Evolutionary conservation across 1,140 invertebrate genomes (phyloP), one percentile per base, ranked within the genome.

Genomic region (Liolophura sinensis): DNA sequence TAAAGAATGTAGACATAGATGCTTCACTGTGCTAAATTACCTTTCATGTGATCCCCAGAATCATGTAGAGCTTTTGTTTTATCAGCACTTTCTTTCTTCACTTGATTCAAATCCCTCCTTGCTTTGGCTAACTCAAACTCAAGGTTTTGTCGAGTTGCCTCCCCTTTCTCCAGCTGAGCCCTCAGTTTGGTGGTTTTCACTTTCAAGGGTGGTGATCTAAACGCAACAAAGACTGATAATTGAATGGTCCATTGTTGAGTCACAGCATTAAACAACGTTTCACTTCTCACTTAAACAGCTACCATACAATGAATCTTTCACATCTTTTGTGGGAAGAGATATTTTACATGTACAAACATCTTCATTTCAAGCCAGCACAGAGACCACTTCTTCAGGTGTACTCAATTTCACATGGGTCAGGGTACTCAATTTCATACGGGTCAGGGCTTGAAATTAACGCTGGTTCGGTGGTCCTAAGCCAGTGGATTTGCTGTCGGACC

Each of bases 121-220:
- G 67, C 61, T 58, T 76, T 76, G 47, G 77, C 73, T 60, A 81
- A 57, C 66, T 81, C 78, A 74, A 72, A 79, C 64, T 79, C 79
- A n/a, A 78, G 47, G 60, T 74, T 77, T 52, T 81, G 78, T 16
- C 75, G 64, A 5, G 55, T 63, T 15, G 76, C 79, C 57, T 77
- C 75, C 12, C 72, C 73, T 67, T 78, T 78, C 69, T 81, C 79
- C 3, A 81, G 31, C 51, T 78, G 73, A 31, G 74, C 67, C 4
- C 74, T 61, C 5, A 72, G 47, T 60, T 72, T 73, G 20, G 76
- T 74, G 24, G 76, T 50, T n/a, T 52, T 76, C 70, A 66, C 71
- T 71, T 64, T 78, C 75, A 47, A 75, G 59, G 1, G 74, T 68
- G 27, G 71, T 62, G 55, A 77, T 68, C 76, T 78, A 62, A 1